Conservation (phyloP, 2,113 vertebrate species). For the Xenopus borealis region DNA sequence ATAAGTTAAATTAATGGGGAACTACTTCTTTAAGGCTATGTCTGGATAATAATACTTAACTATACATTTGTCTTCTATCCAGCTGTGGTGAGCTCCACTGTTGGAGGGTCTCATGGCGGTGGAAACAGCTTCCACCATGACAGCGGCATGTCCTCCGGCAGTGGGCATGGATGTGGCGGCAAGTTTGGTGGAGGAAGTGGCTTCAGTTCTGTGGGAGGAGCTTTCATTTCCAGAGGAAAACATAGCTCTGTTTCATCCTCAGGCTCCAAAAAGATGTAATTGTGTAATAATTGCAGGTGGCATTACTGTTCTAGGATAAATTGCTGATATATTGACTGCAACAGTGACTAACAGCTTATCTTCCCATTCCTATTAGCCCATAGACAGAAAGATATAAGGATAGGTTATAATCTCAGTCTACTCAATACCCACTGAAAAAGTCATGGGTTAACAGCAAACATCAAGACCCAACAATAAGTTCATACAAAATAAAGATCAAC, state of each 20-base stretch:
- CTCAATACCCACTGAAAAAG: no score
- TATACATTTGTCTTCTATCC: background rate
- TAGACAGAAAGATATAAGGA: no score
- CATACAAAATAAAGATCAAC: no score
- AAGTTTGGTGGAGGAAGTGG: background rate
- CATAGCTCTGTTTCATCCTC: background rate
- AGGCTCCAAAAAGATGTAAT: background rate
- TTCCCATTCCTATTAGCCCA: no score
- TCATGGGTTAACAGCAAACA: no score
- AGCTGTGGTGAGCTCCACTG: conserved; percentile 16
- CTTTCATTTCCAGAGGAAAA: background rate
- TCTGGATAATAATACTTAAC: background rate
- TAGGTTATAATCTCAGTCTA: no score
- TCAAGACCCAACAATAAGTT: no score
- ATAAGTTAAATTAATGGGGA: no score
- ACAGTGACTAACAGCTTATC: background rate
- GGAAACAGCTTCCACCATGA: conserved; percentile 8
- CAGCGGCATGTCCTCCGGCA: conserved; percentile 13
- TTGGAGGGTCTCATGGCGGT: conserved; percentile 4
- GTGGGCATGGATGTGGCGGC: background rate
- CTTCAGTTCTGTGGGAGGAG: background rate
- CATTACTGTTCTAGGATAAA: background rate
- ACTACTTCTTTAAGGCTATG: background rate
- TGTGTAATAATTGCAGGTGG: background rate
- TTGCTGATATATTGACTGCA: background rate